These are phyloP conservation scores for Chrysolina oricalcia DNA, from an alignment of 2,888 invertebrate species.

Conservation along the genomic window DNA sequence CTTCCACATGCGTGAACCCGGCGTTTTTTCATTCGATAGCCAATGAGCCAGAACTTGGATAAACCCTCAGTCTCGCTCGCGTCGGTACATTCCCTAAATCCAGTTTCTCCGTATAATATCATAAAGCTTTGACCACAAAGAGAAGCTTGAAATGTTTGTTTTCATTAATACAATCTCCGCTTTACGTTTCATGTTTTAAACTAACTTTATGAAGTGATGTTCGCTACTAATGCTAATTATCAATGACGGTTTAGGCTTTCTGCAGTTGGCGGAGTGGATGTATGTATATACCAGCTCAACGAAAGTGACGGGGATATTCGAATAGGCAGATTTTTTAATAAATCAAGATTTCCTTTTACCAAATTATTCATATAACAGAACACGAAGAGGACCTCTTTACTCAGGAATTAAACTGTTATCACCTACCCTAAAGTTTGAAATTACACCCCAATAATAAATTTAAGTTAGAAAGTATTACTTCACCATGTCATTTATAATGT, in stretches of 20 bases:
- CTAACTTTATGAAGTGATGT: constrained; percentile 44
- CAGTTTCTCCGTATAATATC: constrained; percentile 29
- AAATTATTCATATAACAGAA: too few species aligned
- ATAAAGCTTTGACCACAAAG: constrained; percentile 49
- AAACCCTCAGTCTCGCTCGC: constrained; percentile 3
- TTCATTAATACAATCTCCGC: constrained; percentile 46
- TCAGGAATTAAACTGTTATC: too few species aligned
- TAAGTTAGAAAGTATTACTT: too few species aligned
- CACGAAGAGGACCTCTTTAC: too few species aligned
- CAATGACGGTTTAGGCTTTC: constrained; percentile 18
- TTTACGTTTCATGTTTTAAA: constrained; percentile 37
- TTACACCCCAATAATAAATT: too few species aligned
- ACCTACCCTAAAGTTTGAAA: too few species aligned
- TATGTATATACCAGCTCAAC: not conserved
- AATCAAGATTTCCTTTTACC: too few species aligned
- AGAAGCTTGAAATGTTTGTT: constrained; percentile 43
- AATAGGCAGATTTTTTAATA: too few species aligned
- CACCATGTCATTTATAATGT: too few species aligned
- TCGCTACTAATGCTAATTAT: constrained; percentile 36
- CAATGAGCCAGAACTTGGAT: constrained; percentile 12
- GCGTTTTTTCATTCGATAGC: constrained; percentile 17
- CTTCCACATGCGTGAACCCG: not conserved
- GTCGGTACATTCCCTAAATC: constrained; percentile 1
- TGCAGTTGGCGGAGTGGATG: not conserved
- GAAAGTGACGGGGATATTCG: too few species aligned